Conservation (phyloP, 2,113 vertebrate species). For the Hystrix cristata region DNA sequence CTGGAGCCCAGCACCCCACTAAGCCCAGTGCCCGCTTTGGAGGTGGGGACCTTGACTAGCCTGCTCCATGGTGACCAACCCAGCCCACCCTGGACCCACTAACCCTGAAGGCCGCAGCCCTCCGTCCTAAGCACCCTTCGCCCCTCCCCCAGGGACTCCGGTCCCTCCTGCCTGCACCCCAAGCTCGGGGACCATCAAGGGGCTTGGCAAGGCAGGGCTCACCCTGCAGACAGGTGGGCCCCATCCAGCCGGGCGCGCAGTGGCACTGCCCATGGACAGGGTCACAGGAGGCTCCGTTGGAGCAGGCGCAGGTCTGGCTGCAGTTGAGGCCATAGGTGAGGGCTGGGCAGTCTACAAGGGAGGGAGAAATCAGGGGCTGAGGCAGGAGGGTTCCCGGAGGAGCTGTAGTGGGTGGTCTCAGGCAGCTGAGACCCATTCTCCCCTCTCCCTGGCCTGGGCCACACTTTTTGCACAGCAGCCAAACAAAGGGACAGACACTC, state of each 20-base stretch:
- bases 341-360: slow-evolving; percentile 89
- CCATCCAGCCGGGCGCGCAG: slow-evolving; percentile 93
- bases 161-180: not conserved
- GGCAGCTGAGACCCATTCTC: not conserved
- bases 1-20: not conserved
- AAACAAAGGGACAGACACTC: accelerated
- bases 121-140: not conserved
- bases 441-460: not conserved
- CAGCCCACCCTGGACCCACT: not conserved
- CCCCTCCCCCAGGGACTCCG: too few relatives aligned
- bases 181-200: accelerated
- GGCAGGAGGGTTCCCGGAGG: accelerated
- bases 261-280: slow-evolving; percentile 90
- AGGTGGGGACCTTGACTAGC: too few relatives aligned
- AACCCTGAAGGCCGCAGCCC: not conserved
- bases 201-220: not conserved
- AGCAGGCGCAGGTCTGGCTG: slow-evolving; percentile 92
- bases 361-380: not conserved
- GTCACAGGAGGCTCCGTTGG: slow-evolving; percentile 91
- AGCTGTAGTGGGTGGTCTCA: not conserved
- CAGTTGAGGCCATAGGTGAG: slow-evolving; percentile 92
- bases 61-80: not conserved
- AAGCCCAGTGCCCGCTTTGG: not conserved
- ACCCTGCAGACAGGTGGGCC: slow-evolving; percentile 93
- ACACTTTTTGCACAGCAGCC: not conserved